Conservation (phyloP, 2,888 invertebrate genomes). For the Pomacea canaliculata region DNA sequence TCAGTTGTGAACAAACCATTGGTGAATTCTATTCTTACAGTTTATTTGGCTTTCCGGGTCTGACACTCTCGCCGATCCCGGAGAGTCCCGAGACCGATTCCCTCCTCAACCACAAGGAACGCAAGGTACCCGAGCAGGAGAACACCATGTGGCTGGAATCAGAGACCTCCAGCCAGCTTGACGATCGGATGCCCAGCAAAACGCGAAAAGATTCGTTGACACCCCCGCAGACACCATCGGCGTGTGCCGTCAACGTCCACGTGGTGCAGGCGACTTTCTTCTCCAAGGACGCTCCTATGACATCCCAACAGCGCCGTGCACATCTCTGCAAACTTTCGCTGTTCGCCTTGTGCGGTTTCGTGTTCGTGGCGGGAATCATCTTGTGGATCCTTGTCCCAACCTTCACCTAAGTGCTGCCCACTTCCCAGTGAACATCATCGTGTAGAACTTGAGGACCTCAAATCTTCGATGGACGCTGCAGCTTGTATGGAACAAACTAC, state of each 20-base stretch:
- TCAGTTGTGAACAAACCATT: no score
- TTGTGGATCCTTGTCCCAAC: constrained; percentile 20
- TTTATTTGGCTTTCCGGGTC: constrained; percentile 20
- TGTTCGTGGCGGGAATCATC: constrained; percentile 21
- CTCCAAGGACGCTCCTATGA: constrained; percentile 16
- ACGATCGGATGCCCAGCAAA: not conserved
- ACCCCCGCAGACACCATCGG: not conserved
- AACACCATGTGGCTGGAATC: not conserved
- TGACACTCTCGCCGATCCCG: constrained; percentile 22
- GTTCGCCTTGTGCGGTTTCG: constrained; percentile 21
- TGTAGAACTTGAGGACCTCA: no score
- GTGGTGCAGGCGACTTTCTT: constrained; percentile 21
- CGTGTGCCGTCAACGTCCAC: constrained; percentile 20
- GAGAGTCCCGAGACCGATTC: constrained; percentile 17
- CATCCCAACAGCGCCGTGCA: constrained; percentile 5
- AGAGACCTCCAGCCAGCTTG: not conserved
- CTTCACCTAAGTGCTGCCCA: constrained; percentile 6
- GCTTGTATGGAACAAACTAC: not conserved
- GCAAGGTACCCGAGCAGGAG: not conserved
- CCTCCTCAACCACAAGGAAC: not conserved
- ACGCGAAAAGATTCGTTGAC: not conserved
- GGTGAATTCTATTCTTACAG: no score
- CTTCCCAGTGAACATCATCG: not conserved
- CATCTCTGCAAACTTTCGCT: constrained; percentile 20
- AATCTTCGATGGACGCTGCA: no score